Evolutionary conservation across 2,888 invertebrate species (phyloP), one percentile per base, ranked within the genome.

Genomic region (Eurois occulta): DNA sequence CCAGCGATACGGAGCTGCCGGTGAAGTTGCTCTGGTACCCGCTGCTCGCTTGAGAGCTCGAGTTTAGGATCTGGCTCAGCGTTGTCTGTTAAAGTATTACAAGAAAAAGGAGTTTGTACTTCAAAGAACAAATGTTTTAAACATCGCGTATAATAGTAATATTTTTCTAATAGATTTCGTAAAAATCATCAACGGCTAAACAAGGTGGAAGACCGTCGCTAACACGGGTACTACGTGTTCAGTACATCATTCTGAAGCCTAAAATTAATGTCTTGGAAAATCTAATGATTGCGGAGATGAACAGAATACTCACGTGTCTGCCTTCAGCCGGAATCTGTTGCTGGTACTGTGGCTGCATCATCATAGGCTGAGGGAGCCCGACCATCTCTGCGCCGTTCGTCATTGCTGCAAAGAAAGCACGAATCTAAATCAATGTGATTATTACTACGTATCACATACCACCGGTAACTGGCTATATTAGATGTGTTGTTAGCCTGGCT

Each of bases 21-120:
- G 97, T 97, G 90, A 97, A 97, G 92, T 97, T 96, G 93, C 96
- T 96, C 91, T 97, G 97, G 91, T 97, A 97, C 0, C 97, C 96
- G 83, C 96, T 96, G 89, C 97, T 95, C 71, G 93, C 95, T 83
- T 94, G 95, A 60, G 95, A 96, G 91, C 97, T 97, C 0, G 93
- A 93, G 93, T 96, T 96, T 80, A 97, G 91, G 62, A 96, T 80
- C 80, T 96, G 95, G 80, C 91, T 94, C 82, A 96, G 89, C 4
- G 95, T 93, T 43, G 92, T 93, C 95, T 96, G 91, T 1, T 66
- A 38, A 58, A 72, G 73, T 16, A 46, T 55, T n/a, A n/a, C n/a
- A n/a, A 58, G 58, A 16, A 60, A 11, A 58, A 28, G 6, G 13
- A 55, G 1, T n/a, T 55, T n/a, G 41, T 43, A 43, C 11, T 43